Base-by-base conservation (phyloP, 1,140 invertebrate species). In the Drosophila mayri region DNA sequence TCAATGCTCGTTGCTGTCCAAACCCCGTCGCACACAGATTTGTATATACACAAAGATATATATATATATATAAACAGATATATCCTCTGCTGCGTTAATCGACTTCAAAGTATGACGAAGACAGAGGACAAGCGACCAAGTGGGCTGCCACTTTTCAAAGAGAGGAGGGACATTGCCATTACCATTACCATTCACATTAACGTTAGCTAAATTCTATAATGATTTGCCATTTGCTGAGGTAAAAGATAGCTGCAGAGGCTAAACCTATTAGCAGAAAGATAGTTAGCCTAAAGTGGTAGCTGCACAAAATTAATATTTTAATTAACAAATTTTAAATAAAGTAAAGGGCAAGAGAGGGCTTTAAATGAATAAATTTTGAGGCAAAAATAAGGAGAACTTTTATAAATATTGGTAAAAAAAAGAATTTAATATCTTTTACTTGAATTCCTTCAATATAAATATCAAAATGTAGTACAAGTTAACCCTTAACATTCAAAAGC, bases 91-190 rank as follows among this genome's bases (percentile, higher is more conserved):
- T 40, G 43, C 68, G 35, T 78, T 78, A 78, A 78, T 78, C 76
- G 76, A 78, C 75, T 78, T 71, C 76, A 63, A 78, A 78, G 76
- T 78, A 76, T 76, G 74, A 61, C 73, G 49, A 52, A 76, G 74
- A 76, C 73, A 43, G 38, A 61, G 70, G 57, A 63, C 46, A 52
- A 41, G 35, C 52, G 32, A 25, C 68, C 68, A 60, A 60, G 71
- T 74, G 70, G 71, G 71, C 70, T 35, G 71, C 47, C 47, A 63
- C 40, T 54, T 25, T 63, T 38, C 41, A 35, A 9, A 16, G 58
- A 73, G 68, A 59, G 68, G 28, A 46, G 61, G 32, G 18, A 47
- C 41, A 72, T 49, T 57, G 55, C 64, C 64, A 71, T 71, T 71
- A 71, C 11, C 62, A 60, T 60, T 64, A 58, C 50, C 61, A 64